Evolutionary conservation across 2,797 vertebrate genomes (phyloP).

Genomic region (Betta splendens): DNA sequence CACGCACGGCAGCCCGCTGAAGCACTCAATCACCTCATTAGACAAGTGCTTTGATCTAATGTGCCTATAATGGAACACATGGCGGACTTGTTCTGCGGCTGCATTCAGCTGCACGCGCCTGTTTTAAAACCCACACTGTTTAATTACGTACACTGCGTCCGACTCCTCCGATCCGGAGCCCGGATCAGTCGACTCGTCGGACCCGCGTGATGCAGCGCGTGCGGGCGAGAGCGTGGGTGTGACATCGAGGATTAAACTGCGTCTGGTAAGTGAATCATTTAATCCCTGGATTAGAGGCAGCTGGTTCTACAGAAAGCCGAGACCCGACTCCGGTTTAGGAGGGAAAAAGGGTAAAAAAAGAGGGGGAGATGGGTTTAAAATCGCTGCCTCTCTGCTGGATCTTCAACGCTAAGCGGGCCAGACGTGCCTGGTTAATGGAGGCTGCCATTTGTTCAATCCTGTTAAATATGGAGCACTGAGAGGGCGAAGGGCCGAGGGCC

Average conservation of each 20-base stretch:
- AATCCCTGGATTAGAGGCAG: constrained; percentile 74
- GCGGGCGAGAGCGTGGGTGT: constrained; percentile 34
- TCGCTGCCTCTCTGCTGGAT: constrained; percentile 24
- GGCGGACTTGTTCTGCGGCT: constrained; percentile 49
- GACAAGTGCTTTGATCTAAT: constrained; percentile 68
- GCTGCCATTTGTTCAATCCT: constrained; percentile 66
- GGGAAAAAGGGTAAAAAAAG: constrained; percentile 8
- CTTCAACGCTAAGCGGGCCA: constrained; percentile 57
- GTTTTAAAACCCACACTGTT: constrained; percentile 36
- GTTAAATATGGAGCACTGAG: constrained; percentile 57
- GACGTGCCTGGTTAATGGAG: constrained; percentile 67
- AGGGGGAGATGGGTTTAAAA: constrained; percentile 39
- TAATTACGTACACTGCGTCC: constrained; percentile 53
- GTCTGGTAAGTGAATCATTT: constrained; percentile 75
- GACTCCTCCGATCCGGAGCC: constrained; percentile 49
- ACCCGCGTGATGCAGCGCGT: constrained; percentile 42
- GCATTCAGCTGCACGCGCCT: constrained; percentile 36
- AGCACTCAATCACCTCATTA: constrained; percentile 71
- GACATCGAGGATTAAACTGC: constrained; percentile 73
- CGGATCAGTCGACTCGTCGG: constrained; percentile 64
- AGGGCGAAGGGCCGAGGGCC: constrained; percentile 28
- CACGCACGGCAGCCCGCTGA: constrained; percentile 43
- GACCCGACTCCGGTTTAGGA: constrained; percentile 42
- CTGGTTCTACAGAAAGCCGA: constrained; percentile 62
- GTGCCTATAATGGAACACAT: constrained; percentile 69